phyloP scores from a whole-genome alignment of 2,797 vertebrate genomes.

The Notamacropus eugenii region DNA sequence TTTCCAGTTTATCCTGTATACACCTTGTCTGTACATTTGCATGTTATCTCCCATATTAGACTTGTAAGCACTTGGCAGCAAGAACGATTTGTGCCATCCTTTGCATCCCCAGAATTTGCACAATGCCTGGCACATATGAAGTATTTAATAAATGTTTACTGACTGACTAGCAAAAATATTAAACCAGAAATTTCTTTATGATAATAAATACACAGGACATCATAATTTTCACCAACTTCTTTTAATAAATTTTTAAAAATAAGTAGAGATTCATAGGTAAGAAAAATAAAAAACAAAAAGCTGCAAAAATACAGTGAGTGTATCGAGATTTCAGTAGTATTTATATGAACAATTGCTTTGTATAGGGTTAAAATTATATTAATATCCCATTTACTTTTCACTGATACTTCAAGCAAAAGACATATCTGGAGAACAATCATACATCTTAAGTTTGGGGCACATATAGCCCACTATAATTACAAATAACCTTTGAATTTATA shows the following conservation, averaged over 20 bases:
- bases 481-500: conserved; percentile 37
- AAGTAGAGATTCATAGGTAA: neutral
- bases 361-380: neutral
- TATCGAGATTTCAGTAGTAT: neutral
- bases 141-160: conserved; percentile 26
- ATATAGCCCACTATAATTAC: neutral
- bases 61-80: neutral
- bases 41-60: neutral
- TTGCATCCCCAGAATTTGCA: neutral
- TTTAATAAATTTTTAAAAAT: neutral
- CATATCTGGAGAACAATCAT: neutral
- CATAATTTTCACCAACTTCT: neutral
- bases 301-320: neutral
- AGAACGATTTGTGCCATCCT: neutral
- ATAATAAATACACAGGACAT: neutral
- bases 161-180: neutral
- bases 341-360: neutral
- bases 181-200: neutral
- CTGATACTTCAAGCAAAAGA: neutral
- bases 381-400: neutral
- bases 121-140: neutral
- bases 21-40: neutral
- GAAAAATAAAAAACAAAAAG: neutral
- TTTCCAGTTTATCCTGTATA: neutral
- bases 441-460: conserved; percentile 21